Evolutionary conservation across 2,888 invertebrate genomes (phyloP), one percentile per base, ranked within the genome.

Genomic region (Amblyteles armatorius): DNA sequence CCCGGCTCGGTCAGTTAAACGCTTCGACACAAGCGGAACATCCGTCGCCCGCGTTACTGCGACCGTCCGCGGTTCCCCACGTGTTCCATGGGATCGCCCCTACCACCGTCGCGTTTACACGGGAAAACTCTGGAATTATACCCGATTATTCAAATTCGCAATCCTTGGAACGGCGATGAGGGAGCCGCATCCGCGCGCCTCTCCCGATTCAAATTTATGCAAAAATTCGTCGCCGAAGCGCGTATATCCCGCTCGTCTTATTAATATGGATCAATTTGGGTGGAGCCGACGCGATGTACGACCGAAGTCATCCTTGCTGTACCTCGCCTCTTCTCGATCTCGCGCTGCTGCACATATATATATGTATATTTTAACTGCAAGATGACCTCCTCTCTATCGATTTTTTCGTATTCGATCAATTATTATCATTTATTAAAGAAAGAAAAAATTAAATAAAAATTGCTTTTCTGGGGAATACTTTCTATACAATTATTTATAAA

Each of bases 191-290:
- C 40, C 79, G 82, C 68, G 83, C 68, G 82, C 87, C 68, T 48
- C 44, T 48, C 44, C n/a, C 89, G 90, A 92, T 92, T 92, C 89
- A 92, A 92, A 92, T 92, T 92, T 92, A 92, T 92, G 92, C 91
- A 92, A 92, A 92, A 92, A 90, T 90, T 88, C 87, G 82, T 89
- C 87, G 84, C 85, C 87, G 88, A 90, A 84, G 83, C 89, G 89
- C 87, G 90, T 90, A 90, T 89, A 88, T 78, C 88, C 68, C 67
- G 44, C 72, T 63, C 89, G 87, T 88, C 89, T 90, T 91, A 92
- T 92, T 92, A 92, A 91, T 92, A 92, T 92, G 90, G 90, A 92
- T 92, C 91, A 91, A 92, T 92, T 92, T 92, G 87, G 89, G 73
- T 78, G 73, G 44, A 76, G 63, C 44, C 48, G 36, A 84, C 63